These are phyloP conservation scores for Chelonoidis abingdonii DNA, from an alignment of 2,113 vertebrate species.

Conservation along the genomic window DNA sequence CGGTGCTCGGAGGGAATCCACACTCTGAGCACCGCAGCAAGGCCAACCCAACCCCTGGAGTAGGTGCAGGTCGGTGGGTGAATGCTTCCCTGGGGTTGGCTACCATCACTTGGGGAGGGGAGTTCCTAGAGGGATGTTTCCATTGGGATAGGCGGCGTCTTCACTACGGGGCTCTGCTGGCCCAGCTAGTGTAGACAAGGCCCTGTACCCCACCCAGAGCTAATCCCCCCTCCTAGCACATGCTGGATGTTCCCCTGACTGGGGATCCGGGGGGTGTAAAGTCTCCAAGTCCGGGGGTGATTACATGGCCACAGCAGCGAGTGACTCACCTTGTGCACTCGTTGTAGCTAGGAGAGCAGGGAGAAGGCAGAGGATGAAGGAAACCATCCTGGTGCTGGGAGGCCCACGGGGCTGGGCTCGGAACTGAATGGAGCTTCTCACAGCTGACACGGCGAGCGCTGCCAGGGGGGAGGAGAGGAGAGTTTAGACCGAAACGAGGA, in stretches of 20 bases:
- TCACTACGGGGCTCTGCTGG: neutral
- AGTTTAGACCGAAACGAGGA: neutral
- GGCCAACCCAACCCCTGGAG: too few relatives aligned
- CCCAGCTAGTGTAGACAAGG: neutral
- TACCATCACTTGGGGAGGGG: neutral
- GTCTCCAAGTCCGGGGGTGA: neutral
- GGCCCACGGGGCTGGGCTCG: neutral
- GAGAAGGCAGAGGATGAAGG: neutral
- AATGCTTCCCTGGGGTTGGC: too few relatives aligned
- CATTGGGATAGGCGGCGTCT: fast-evolving
- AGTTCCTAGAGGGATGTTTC: neutral
- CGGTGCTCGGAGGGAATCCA: fast-evolving
- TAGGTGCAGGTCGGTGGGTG: too few relatives aligned
- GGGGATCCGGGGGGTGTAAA: neutral
- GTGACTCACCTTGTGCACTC: neutral
- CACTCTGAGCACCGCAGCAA: too few relatives aligned
- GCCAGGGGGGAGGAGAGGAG: neutral
- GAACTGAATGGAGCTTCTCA: neutral
- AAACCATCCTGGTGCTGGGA: neutral
- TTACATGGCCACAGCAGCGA: neutral
- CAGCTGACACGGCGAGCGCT: neutral
- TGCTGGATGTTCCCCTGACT: neutral
- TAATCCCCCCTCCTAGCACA: neutral
- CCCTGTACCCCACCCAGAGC: neutral
- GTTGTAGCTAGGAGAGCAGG: neutral